phyloP scores from a whole-genome alignment of 2,113 vertebrate species.

The Hypanus sabinus region DNA sequence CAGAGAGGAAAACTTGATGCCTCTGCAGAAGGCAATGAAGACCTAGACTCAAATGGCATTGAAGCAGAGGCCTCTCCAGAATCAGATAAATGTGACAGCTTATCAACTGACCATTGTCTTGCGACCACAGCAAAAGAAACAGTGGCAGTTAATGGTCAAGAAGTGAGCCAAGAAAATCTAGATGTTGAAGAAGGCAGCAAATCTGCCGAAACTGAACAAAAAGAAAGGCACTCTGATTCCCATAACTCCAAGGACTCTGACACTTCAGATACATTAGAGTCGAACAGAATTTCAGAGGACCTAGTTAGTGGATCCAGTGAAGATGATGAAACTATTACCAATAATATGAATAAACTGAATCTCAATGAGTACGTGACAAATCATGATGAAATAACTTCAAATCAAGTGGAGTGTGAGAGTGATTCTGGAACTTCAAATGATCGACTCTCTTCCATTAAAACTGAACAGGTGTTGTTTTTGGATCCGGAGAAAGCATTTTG shows the following conservation, averaged over 20 bases:
- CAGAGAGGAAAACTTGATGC: constrained; percentile 32
- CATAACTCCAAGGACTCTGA: background rate
- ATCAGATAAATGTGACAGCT: too few relatives aligned
- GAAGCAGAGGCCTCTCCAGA: constrained; percentile 11
- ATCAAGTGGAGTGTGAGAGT: constrained; percentile 46
- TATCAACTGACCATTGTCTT: background rate
- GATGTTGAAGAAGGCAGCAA: constrained; percentile 35
- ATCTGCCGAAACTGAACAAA: constrained; percentile 42
- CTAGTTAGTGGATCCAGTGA: constrained; percentile 3
- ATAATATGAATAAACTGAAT: constrained; percentile 58
- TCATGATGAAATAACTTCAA: constrained; percentile 47
- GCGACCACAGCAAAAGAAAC: background rate
- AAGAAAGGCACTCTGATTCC: background rate
- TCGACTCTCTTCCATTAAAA: constrained; percentile 43
- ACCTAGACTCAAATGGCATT: background rate
- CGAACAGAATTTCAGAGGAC: background rate
- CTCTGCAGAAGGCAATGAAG: background rate
- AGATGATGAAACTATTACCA: constrained; percentile 49
- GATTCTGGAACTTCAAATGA: constrained; percentile 31
- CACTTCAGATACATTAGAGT: constrained; percentile 19
- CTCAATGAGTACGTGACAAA: constrained; percentile 53
- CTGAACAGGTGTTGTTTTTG: constrained; percentile 61
- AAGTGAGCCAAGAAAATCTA: constrained; percentile 35
- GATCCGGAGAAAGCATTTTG: constrained; percentile 78
- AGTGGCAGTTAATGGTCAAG: background rate